Evolutionary conservation across 2,888 invertebrate genomes (phyloP), one percentile per base, ranked within the genome.

Genomic region (Dicranocentrus wangi): DNA sequence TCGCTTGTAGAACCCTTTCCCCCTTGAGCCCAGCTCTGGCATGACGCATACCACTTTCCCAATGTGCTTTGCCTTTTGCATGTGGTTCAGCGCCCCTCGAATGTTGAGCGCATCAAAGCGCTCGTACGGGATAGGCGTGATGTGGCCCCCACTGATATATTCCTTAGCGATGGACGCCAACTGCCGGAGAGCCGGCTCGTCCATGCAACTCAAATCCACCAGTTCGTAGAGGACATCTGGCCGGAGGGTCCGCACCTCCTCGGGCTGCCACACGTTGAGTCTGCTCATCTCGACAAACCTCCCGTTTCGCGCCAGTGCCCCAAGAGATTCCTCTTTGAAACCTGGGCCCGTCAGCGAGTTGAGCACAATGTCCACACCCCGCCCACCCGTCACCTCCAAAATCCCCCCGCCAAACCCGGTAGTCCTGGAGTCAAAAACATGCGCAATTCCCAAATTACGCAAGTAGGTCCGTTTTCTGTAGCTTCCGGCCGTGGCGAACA

Each of bases 1-100:
- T n/a, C n/a, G n/a, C n/a, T n/a, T n/a, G n/a, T n/a, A n/a, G n/a
- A n/a, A n/a, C n/a, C n/a, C n/a, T n/a, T n/a, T n/a, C n/a, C n/a
- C n/a, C n/a, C n/a, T n/a, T n/a, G n/a, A n/a, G n/a, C n/a, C n/a
- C n/a, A 47, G 13, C 47, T n/a, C n/a, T 10, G 80, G 80, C 43
- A 80, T 68, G 7, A 19, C 58, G 7, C 65, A 43, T 15, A 80
- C 68, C 27, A 80, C 65, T 39, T 80, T 80, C 1, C 80, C 80
- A 32, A 80, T 80, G 27, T 80, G 80, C 47, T 66, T 53, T 1
- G 80, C 61, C 43, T 68, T 73, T 23, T 60, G 60, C 43, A 80
- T 25, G 23, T 73, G 47, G 28, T 43, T 42, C 1, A 80, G 25
- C 1, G 80, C 80, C 1, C 66, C 80, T 61, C 71, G 32, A 39